A percentile compares a stretch with the other conserved stretches of the same genome.
Conservation (phyloP, 2,113 vertebrate genomes). For the Siphamia tubifer region DNA sequence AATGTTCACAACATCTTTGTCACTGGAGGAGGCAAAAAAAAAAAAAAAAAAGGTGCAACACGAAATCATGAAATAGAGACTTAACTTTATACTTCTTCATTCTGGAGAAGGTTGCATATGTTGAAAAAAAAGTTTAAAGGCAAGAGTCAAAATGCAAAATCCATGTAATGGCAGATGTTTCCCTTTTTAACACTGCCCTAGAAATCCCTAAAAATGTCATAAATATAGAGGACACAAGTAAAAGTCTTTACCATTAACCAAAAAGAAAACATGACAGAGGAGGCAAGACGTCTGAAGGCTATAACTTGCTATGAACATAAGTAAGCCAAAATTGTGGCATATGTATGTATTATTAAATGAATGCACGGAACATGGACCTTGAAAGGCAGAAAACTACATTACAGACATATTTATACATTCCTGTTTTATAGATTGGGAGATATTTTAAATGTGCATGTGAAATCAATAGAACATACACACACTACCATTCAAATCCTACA, state of each 20-base stretch:
- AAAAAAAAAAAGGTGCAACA: conserved; percentile 25
- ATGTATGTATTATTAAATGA: not conserved
- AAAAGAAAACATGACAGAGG: conserved; percentile 14
- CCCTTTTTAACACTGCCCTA: not conserved
- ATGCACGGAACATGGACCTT: not conserved
- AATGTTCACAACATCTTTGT: not conserved
- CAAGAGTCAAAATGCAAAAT: not conserved
- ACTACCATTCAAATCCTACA: not conserved
- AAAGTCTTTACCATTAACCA: not conserved
- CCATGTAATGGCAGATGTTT: not conserved
- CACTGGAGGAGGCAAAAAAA: conserved; percentile 17
- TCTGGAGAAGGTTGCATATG: not conserved
- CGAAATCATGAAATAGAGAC: conserved; percentile 2
- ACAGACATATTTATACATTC: not conserved
- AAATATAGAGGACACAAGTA: not conserved
- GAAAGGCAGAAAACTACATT: not conserved
- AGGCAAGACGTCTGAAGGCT: not conserved
- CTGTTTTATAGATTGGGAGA: not conserved
- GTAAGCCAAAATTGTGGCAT: too few relatives aligned
- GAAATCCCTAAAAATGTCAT: not conserved
- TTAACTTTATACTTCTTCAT: not conserved
- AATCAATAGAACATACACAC: not conserved
- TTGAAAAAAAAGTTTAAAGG: not conserved
- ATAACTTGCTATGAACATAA: not conserved
- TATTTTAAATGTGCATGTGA: not conserved